Percentiles rank a stretch among this genome's conserved stretches.
These are phyloP conservation scores for Leptoclinus maculatus DNA, from an alignment of 2,797 vertebrate genomes.

Conservation along the genomic window DNA sequence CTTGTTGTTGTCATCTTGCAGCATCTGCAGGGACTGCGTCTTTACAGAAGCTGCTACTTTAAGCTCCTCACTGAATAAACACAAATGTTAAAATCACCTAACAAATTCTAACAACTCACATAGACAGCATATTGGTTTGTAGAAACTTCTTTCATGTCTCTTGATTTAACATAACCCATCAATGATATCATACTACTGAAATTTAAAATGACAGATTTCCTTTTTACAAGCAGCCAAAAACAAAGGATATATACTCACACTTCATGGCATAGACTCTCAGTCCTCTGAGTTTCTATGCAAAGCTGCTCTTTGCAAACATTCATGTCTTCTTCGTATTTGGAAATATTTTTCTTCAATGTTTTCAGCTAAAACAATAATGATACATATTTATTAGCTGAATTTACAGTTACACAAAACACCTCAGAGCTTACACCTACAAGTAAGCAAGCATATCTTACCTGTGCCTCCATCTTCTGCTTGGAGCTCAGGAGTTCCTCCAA, in stretches of 20 bases:
- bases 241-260: constrained; percentile 86
- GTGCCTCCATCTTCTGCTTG: constrained; percentile 86
- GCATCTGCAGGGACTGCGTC: constrained; percentile 85
- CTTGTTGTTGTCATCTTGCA: constrained; percentile 91
- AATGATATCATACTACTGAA: neutral
- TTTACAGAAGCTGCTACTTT: constrained; percentile 87
- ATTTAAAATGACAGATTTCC: constrained; percentile 4
- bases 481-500: constrained; percentile 84
- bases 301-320: constrained; percentile 88
- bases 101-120: neutral
- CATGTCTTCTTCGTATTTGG: constrained; percentile 88
- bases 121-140: neutral
- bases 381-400: neutral
- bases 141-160: neutral
- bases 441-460: constrained; percentile 81
- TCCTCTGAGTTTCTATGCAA: constrained; percentile 86
- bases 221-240: neutral
- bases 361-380: constrained; percentile 84
- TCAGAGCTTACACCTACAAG: neutral
- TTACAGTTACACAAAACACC: neutral
- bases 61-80: constrained; percentile 89
- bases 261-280: constrained; percentile 88
- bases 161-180: neutral
- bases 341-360: constrained; percentile 86
- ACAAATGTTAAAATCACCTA: constrained; percentile 38